Base-by-base conservation (phyloP, 2,797 vertebrate genomes). In the Dendrocincla tyrannina region DNA sequence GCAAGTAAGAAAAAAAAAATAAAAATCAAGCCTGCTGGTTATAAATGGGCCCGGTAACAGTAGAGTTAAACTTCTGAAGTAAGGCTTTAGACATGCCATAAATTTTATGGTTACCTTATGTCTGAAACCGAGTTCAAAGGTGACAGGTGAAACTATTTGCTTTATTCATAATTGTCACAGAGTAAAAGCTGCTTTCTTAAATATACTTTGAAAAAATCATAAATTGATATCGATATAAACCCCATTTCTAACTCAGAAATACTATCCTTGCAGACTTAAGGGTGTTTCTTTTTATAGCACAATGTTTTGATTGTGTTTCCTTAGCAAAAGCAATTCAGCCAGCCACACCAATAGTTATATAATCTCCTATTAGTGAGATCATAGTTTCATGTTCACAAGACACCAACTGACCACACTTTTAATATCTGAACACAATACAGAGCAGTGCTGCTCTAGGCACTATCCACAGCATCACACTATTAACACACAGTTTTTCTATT, bases 251-350 rank as follows among this genome's bases (percentile, higher is more conserved):
- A 47, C 74, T 68, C 30, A 32, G 58, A 93, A 67, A 75, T 13
- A 49, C 24, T 50, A 59, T 44, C 58, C 42, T 88, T 77, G 50
- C 37, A 68, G 53, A 92, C 60, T 79, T 25, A 4, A 1, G 53
- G n/a, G 22, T 60, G 72, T 95, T 91, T 81, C 91, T 92, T 94
- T 88, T 91, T 82, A 82, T 78, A 95, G 79, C 28, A 56, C 46
- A 64, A 42, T 85, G 79, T 95, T 96, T 92, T 95, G 76, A 58
- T 92, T 82, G 55, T 17, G 89, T 91, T 94, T 95, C 94, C 94
- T 59, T 92, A 90, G 88, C 74, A 93, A 94, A 94, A 87, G 84
- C 70, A 88, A 89, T 83, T 88, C 76, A 92, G 60, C n/a, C 68
- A 90, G 72, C 39, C 44, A 64, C n/a, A 55, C 18, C 53, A 72